phyloP scores from a whole-genome alignment of 2,113 vertebrate genomes.

The Agapornis roseicollis region DNA sequence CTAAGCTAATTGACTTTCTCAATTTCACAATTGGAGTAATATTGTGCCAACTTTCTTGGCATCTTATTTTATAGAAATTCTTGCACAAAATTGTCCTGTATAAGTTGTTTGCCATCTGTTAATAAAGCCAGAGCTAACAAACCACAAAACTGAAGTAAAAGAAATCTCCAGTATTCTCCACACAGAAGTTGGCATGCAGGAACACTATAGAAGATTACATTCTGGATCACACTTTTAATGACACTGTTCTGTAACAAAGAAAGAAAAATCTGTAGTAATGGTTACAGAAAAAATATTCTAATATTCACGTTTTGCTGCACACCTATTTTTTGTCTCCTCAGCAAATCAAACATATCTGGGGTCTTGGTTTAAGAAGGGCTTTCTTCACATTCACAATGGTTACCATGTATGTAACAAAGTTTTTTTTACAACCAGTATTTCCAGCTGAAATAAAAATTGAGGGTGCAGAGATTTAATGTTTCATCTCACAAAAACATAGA shows the following conservation, averaged over 20 bases:
- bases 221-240: not conserved
- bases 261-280: not conserved
- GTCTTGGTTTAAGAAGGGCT: not conserved
- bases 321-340: not conserved
- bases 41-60: conserved; percentile 11
- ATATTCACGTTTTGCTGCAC: not conserved
- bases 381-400: not conserved
- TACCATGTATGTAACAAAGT: not conserved
- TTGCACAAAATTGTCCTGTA: not conserved
- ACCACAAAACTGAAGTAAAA: not conserved
- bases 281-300: not conserved
- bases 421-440: not conserved
- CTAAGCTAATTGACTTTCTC: conserved; percentile 30
- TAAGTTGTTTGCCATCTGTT: not conserved
- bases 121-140: not conserved
- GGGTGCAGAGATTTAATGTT: not conserved
- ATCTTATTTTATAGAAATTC: not conserved
- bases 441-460: not conserved
- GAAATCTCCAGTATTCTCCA: not conserved
- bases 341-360: not conserved
- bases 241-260: not conserved
- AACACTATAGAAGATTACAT: not conserved
- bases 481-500: not conserved
- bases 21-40: conserved; percentile 25
- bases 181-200: not conserved